Evolutionary conservation across 2,888 invertebrate species (phyloP).

Genomic region (Lasius fuliginosus): DNA sequence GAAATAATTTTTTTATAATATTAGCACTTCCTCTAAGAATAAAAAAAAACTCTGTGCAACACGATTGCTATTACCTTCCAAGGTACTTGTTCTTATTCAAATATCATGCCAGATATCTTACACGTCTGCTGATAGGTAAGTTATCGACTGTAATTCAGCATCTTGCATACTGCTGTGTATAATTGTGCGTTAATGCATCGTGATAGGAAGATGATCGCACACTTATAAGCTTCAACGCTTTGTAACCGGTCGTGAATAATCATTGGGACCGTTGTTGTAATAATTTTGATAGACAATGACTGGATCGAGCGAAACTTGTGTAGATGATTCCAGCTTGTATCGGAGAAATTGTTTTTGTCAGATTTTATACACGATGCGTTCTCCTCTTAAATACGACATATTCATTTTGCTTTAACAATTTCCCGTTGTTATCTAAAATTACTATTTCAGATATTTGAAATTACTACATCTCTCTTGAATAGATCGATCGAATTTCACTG

Average conservation of each 20-base stretch:
- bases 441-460: neutral
- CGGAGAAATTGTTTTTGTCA: neutral
- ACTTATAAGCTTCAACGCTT: neutral
- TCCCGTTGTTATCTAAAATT: neutral
- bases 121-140: neutral
- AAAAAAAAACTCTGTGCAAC: neutral
- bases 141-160: constrained; percentile 23
- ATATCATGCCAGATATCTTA: neutral
- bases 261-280: neutral
- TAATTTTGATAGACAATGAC: constrained; percentile 25
- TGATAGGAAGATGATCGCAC: neutral
- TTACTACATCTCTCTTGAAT: neutral
- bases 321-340: constrained; percentile 2
- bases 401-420: neutral
- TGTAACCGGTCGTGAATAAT: constrained; percentile 38
- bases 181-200: neutral
- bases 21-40: neutral
- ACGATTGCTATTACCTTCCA: neutral
- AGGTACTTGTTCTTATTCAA: neutral
- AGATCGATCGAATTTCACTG: neutral
- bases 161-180: neutral
- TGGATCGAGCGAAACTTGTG: neutral
- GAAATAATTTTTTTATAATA: neutral
- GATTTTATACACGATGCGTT: constrained; percentile 37
- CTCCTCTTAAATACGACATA: neutral